These are phyloP conservation scores for Platalea minor DNA, from an alignment of 2,797 vertebrate species.

Conservation along the genomic window DNA sequence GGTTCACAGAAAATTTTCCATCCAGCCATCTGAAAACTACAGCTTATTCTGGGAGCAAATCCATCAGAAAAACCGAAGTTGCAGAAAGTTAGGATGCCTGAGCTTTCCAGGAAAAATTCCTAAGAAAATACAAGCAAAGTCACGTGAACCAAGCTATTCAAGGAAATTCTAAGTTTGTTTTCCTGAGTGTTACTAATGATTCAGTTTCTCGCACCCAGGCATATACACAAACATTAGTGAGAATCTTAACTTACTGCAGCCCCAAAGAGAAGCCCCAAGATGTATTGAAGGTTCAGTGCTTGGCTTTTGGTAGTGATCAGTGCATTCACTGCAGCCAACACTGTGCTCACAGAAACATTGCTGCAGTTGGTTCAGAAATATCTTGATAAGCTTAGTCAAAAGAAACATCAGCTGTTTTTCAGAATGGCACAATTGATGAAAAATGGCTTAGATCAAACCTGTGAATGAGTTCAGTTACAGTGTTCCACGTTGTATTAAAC, in stretches of 20 bases:
- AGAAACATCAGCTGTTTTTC: neutral
- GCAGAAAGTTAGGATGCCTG: neutral
- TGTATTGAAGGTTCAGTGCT: neutral
- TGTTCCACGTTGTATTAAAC: neutral
- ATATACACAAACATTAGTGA: neutral
- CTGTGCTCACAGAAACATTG: neutral
- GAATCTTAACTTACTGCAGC: neutral
- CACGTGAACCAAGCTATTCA: neutral
- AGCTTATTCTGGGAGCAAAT: conserved; percentile 25
- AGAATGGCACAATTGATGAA: neutral
- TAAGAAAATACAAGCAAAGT: neutral
- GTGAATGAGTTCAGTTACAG: neutral
- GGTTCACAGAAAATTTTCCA: conserved; percentile 32
- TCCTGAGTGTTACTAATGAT: neutral
- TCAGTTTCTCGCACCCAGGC: neutral
- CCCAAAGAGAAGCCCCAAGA: neutral
- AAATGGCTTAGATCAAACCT: neutral
- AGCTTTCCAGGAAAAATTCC: conserved; percentile 34
- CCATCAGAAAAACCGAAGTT: neutral
- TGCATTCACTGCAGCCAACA: neutral
- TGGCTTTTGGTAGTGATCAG: neutral
- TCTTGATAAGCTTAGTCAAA: neutral
- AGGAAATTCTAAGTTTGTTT: neutral
- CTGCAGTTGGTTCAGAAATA: neutral
- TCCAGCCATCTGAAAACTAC: neutral